phyloP scores from a whole-genome alignment of 2,797 vertebrate species.

The Novumbra hubbsi region DNA sequence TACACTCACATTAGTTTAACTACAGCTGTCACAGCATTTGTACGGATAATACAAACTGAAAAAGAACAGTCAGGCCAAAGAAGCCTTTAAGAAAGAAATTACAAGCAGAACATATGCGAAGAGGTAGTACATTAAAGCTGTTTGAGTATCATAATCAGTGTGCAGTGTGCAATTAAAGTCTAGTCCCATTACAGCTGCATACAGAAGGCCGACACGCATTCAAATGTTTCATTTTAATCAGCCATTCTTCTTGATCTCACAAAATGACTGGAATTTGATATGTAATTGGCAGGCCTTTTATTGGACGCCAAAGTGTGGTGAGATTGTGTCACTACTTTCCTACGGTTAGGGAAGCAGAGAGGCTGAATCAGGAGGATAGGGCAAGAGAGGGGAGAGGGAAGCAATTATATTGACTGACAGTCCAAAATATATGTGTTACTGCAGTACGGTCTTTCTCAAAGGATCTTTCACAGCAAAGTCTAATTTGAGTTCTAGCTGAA shows the following conservation, averaged over 20 bases:
- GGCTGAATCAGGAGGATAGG: neutral
- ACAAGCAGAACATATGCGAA: neutral
- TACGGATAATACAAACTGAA: neutral
- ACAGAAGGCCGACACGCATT: too few species aligned
- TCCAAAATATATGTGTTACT: neutral
- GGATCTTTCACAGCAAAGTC: neutral
- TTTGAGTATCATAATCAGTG: neutral
- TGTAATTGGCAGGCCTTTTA: neutral
- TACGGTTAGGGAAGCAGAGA: neutral
- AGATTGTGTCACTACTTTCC: neutral
- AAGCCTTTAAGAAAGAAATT: neutral
- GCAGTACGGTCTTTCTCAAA: neutral
- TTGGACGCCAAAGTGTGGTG: neutral
- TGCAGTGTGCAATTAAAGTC: neutral
- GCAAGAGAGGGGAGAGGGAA: neutral
- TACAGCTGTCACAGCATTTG: neutral
- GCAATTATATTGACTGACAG: constrained; percentile 7
- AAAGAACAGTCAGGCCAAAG: neutral
- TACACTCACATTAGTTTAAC: neutral
- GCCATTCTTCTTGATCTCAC: neutral
- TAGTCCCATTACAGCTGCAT: too few species aligned
- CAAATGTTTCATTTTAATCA: too few species aligned
- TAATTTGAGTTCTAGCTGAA: neutral
- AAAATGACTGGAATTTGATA: neutral
- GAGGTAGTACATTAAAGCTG: neutral